These are phyloP conservation scores for Brachyptera risi DNA, from an alignment of 2,888 invertebrate species.

Conservation along the genomic window DNA sequence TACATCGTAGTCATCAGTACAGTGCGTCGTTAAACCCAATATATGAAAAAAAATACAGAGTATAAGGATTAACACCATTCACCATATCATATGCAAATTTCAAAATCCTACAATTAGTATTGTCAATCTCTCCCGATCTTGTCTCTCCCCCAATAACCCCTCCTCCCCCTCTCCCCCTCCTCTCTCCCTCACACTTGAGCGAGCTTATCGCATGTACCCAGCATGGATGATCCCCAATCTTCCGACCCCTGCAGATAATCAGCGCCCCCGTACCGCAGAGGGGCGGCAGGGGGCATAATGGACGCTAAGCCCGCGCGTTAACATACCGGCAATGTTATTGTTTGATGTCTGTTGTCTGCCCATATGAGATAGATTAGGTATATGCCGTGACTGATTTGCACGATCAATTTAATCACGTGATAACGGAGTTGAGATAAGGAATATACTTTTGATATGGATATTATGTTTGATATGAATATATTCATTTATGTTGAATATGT, in stretches of 20 bases:
- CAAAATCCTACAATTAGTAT: slow-evolving; percentile 20
- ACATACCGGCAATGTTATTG: neutral
- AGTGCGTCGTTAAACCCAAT: too few relatives aligned
- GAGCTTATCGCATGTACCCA: neutral
- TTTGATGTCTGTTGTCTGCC: too few relatives aligned
- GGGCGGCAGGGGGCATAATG: too few relatives aligned
- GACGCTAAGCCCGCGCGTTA: neutral
- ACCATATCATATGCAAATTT: neutral
- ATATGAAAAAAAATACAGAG: too few relatives aligned
- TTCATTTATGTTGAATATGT: too few relatives aligned
- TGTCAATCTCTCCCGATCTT: slow-evolving; percentile 24
- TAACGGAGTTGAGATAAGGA: too few relatives aligned
- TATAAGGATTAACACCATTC: neutral
- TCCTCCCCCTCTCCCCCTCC: neutral
- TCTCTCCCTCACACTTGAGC: neutral
- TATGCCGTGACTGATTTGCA: neutral
- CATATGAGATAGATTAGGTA: neutral
- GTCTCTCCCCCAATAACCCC: slow-evolving; percentile 14
- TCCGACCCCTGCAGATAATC: neutral
- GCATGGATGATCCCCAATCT: neutral
- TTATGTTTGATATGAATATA: too few relatives aligned
- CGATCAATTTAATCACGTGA: neutral
- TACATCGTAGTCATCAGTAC: too few relatives aligned
- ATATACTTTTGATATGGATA: too few relatives aligned
- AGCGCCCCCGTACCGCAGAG: too few relatives aligned